Percentiles rank a stretch among this genome's conserved stretches.
phyloP scores from a whole-genome alignment of 2,888 invertebrate genomes.

The Boloria selene region DNA sequence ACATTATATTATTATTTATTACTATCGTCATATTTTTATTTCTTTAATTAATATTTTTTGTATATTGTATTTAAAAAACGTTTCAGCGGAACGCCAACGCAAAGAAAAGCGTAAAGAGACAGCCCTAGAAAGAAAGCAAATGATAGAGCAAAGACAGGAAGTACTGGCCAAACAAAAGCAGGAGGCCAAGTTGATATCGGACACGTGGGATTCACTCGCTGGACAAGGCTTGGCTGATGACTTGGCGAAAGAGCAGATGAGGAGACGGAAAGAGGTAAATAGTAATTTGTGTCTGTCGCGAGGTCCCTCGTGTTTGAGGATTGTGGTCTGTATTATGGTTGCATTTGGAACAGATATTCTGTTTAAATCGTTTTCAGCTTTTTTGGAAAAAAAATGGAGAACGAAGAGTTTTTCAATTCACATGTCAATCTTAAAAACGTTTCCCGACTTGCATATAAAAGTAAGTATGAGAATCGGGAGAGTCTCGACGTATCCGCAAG shows the following conservation, averaged over 20 bases:
- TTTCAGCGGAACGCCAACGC: conserved; percentile 50
- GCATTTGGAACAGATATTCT: too few relatives aligned
- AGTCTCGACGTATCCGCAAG: too few relatives aligned
- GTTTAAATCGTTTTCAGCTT: too few relatives aligned
- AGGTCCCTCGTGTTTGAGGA: too few relatives aligned
- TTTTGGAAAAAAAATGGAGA: too few relatives aligned
- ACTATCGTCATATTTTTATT: too few relatives aligned
- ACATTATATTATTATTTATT: too few relatives aligned
- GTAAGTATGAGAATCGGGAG: too few relatives aligned
- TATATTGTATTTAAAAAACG: not conserved
- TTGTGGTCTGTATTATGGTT: too few relatives aligned
- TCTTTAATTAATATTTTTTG: too few relatives aligned
- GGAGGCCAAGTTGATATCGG: conserved; percentile 48
- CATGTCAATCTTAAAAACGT: not conserved
- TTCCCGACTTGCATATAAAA: not conserved
- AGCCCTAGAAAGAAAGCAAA: conserved; percentile 50
- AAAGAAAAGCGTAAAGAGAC: conserved; percentile 49
- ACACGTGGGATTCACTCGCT: conserved; percentile 65
- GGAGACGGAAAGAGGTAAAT: conserved; percentile 58
- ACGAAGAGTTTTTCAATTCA: too few relatives aligned
- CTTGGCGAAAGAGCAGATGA: conserved; percentile 47
- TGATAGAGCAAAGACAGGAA: conserved; percentile 52
- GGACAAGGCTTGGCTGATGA: conserved; percentile 54
- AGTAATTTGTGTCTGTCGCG: not conserved
- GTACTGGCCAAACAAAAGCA: conserved; percentile 44